Conservation (phyloP, 2,113 vertebrate species). For the Orthonyx spaldingii region DNA sequence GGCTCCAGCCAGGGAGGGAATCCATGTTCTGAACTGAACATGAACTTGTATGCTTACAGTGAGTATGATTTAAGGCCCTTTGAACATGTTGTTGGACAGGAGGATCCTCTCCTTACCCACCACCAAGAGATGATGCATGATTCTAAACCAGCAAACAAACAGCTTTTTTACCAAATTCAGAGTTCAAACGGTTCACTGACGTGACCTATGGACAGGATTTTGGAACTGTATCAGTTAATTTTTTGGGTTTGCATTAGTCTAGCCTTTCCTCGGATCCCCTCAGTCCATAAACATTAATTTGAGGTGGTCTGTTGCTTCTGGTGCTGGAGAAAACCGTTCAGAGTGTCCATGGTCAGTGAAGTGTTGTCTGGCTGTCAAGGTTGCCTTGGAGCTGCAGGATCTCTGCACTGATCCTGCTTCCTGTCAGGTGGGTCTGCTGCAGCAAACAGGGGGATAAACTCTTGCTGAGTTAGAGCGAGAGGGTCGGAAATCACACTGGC, state of each 20-base stretch:
- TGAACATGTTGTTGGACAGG: neutral
- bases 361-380: neutral
- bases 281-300: neutral
- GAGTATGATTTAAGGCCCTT: neutral
- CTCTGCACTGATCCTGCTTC: neutral
- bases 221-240: neutral
- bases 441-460: neutral
- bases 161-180: neutral
- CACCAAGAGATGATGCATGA: neutral
- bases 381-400: neutral
- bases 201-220: neutral
- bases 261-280: neutral
- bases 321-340: neutral
- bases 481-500: neutral
- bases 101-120: neutral
- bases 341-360: neutral
- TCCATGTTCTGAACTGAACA: rapidly evolving
- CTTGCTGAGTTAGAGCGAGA: rapidly evolving
- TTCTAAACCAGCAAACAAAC: neutral
- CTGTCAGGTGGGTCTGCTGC: neutral
- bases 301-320: neutral
- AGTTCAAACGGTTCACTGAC: neutral
- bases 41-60: rapidly evolving
- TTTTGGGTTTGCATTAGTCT: neutral
- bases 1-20: neutral